Base-by-base conservation (phyloP, 2,888 invertebrate genomes). In the Pardosa pseudoannulata region DNA sequence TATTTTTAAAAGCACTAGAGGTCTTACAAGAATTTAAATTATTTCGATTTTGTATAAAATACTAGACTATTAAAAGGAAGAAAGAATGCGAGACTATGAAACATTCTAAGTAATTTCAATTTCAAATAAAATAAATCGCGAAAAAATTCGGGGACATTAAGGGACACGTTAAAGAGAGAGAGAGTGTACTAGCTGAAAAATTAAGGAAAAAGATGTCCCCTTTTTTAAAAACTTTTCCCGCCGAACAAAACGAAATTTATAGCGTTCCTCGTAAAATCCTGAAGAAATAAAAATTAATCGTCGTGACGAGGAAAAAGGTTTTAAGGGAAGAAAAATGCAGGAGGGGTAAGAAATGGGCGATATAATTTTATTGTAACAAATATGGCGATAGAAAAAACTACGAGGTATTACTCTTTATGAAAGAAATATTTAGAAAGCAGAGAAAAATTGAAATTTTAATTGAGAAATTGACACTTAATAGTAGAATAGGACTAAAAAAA, bases 231-330 rank as follows among this genome's bases (percentile, higher is more conserved):
- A 31, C 13, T 1, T n/a, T 28, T 9, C n/a, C 65, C 29, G 11
- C 36, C 19, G 50, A 80, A 73, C 67, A 73, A 73, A 68, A 67
- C 73, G 50, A 80, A 67, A 73, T 73, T 67, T 50, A 80, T 67
- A 68, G 36, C 71, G 36, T 65, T 67, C 67, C 50, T 65, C 64
- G 32, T 56, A 67, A 50, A 64, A 80, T 46, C 46, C 27, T 32
- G 39, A 67, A 46, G 73, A 73, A 73, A 80, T 80, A 80, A 80
- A 80, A 73, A 73, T 80, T 73, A 73, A 73, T 73, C 73, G 73
- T 72, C 29, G 41, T 46, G 68, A 50, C 28, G 46, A 11, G 56
- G 65, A 56, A 78, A 67, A 50, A 31, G 73, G 73, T 70, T 79
- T 79, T 31, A 28, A 72, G 73, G 50, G 46, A 46, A 68, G 73